Evolutionary conservation across 1,140 invertebrate species (phyloP).

Genomic region (Zaprionus camerounensis): DNA sequence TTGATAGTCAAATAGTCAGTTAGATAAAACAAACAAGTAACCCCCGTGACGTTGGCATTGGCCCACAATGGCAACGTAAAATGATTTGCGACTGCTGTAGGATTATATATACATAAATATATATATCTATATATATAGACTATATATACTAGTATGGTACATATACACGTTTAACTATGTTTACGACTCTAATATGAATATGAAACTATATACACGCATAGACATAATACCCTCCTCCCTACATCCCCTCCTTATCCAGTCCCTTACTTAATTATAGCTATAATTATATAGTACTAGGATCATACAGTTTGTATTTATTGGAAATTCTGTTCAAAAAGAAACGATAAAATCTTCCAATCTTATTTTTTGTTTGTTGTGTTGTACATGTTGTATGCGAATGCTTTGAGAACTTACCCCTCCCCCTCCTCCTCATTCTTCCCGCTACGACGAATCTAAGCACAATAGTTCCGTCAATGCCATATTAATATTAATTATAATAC

Average conservation of each 20-base stretch:
- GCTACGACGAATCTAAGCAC: slow-evolving; percentile 46
- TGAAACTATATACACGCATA: slow-evolving; percentile 49
- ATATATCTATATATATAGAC: slow-evolving; percentile 30
- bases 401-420: slow-evolving; percentile 21
- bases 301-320: slow-evolving; percentile 69
- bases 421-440: background rate
- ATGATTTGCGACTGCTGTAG: slow-evolving; percentile 75
- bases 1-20: slow-evolving; percentile 66
- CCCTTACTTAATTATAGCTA: slow-evolving; percentile 48
- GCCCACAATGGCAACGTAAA: slow-evolving; percentile 24
- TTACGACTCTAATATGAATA: slow-evolving; percentile 46
- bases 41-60: slow-evolving; percentile 49
- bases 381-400: slow-evolving; percentile 59
- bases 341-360: slow-evolving; percentile 61
- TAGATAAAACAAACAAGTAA: slow-evolving; percentile 26
- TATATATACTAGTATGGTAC: slow-evolving; percentile 28
- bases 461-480: slow-evolving; percentile 71
- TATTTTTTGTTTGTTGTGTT: slow-evolving; percentile 65
- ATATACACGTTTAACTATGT: slow-evolving; percentile 69
- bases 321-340: slow-evolving; percentile 63
- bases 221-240: slow-evolving; percentile 23
- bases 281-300: slow-evolving; percentile 21
- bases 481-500: slow-evolving; percentile 74
- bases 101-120: slow-evolving; percentile 40
- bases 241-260: slow-evolving; percentile 35